Conservation (phyloP, 1,140 invertebrate species). For the Pomacea maculata region DNA sequence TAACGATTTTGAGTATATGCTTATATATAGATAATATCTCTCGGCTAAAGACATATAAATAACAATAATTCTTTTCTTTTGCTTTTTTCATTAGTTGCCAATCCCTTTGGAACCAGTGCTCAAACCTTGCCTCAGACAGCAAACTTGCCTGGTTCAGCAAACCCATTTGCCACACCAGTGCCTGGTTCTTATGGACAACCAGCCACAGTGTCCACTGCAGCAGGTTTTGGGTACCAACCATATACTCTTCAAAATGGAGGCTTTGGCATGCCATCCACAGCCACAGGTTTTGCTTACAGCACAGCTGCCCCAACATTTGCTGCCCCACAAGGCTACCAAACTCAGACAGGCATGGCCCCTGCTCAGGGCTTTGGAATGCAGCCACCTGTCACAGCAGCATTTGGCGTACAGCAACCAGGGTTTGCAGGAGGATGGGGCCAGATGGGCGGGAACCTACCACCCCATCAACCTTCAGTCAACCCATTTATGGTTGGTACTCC, state of each 20-base stretch:
- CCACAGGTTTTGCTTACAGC: slow-evolving; percentile 20
- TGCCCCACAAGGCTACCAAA: slow-evolving; percentile 24
- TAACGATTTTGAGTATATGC: background rate
- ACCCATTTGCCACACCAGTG: slow-evolving; percentile 31
- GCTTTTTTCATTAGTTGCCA: slow-evolving; percentile 30
- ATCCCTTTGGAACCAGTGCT: slow-evolving; percentile 40
- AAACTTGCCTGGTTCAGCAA: slow-evolving; percentile 20
- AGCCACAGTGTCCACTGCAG: slow-evolving; percentile 26
- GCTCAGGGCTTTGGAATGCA: slow-evolving; percentile 24
- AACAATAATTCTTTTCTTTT: background rate
- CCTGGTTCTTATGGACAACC: slow-evolving; percentile 24
- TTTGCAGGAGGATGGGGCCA: slow-evolving; percentile 25
- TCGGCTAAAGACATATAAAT: background rate
- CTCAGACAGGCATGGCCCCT: slow-evolving; percentile 2
- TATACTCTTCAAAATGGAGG: slow-evolving; percentile 34
- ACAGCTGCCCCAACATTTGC: slow-evolving; percentile 1
- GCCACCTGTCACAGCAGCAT: slow-evolving; percentile 1
- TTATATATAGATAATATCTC: background rate
- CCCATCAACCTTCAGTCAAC: slow-evolving; percentile 29
- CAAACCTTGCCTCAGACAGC: slow-evolving; percentile 12
- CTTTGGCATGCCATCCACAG: slow-evolving; percentile 21
- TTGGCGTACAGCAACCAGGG: slow-evolving; percentile 25
- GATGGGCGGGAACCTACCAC: slow-evolving; percentile 23
- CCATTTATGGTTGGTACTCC: slow-evolving; percentile 48
- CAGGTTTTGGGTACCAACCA: slow-evolving; percentile 21